phyloP scores from a whole-genome alignment of 2,113 vertebrate genomes.

The Phrynocephalus versicolor region DNA sequence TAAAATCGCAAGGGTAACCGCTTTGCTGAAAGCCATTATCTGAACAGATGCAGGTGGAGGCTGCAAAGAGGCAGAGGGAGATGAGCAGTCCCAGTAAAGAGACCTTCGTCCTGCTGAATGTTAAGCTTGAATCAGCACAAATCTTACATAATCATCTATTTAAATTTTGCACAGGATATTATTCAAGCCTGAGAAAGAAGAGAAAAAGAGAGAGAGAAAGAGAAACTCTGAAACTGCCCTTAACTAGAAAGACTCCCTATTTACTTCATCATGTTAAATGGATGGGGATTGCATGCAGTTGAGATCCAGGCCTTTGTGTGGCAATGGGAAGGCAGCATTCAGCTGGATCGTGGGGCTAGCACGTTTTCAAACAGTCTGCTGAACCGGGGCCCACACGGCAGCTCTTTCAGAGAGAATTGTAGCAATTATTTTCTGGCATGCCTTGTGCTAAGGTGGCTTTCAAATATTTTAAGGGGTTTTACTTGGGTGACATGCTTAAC shows the following conservation, averaged over 20 bases:
- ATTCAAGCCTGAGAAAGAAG: neutral
- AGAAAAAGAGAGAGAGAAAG: too few species aligned
- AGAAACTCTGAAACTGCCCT: neutral
- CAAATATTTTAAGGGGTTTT: neutral
- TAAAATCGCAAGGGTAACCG: conserved; percentile 23
- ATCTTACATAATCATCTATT: conserved; percentile 13
- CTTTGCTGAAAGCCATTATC: conserved; percentile 25
- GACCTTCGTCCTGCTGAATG: neutral
- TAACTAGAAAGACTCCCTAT: neutral
- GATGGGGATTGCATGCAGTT: neutral
- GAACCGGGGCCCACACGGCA: neutral
- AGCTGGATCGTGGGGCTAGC: neutral
- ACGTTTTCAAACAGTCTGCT: neutral
- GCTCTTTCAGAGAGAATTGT: neutral
- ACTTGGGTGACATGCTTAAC: neutral
- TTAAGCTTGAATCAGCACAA: conserved; percentile 25
- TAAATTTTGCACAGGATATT: neutral
- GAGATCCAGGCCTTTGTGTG: neutral
- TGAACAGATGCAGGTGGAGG: conserved; percentile 26
- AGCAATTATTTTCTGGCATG: conserved; percentile 20
- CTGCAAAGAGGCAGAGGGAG: neutral
- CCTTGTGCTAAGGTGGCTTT: conserved; percentile 5
- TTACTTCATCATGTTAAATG: neutral
- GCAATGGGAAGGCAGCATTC: neutral
- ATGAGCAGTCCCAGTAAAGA: conserved; percentile 21